phyloP scores from a whole-genome alignment of 2,797 vertebrate genomes.

The Pseudochaenichthys georgianus region DNA sequence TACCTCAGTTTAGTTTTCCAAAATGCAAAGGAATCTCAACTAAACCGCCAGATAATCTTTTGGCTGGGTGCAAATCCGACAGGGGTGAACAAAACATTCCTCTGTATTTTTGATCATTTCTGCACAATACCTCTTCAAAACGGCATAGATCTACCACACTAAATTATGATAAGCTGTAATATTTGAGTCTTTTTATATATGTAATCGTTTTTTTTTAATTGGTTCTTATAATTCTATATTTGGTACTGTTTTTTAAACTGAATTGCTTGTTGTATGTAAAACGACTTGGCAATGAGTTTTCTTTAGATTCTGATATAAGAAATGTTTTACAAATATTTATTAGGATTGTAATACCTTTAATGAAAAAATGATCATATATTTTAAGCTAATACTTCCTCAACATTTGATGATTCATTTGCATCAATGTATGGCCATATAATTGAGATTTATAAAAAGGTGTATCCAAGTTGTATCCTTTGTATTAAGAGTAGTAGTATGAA shows the following conservation, averaged over 20 bases:
- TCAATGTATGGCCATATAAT: constrained; percentile 6
- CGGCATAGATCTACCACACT: no score
- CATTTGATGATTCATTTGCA: constrained; percentile 1
- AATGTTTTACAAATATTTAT: not conserved
- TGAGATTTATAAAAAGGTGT: constrained; percentile 16
- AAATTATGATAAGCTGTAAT: no score
- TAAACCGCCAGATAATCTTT: not conserved
- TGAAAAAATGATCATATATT: not conserved
- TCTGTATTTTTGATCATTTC: no score
- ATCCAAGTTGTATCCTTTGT: constrained; percentile 12
- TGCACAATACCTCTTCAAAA: no score
- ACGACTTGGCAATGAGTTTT: no score
- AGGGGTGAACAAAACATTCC: not conserved
- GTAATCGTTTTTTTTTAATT: no score
- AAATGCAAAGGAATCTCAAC: not conserved
- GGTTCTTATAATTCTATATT: no score
- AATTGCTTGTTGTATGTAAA: no score
- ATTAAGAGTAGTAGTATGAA: constrained; percentile 11
- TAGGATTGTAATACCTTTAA: not conserved
- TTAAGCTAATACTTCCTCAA: not conserved
- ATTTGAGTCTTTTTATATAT: no score
- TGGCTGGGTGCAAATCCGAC: not conserved
- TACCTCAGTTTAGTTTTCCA: not conserved
- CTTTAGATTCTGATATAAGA: not conserved
- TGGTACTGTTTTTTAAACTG: no score